Evolutionary conservation across 2,113 vertebrate genomes (phyloP).

Genomic region (Cololabis saira): DNA sequence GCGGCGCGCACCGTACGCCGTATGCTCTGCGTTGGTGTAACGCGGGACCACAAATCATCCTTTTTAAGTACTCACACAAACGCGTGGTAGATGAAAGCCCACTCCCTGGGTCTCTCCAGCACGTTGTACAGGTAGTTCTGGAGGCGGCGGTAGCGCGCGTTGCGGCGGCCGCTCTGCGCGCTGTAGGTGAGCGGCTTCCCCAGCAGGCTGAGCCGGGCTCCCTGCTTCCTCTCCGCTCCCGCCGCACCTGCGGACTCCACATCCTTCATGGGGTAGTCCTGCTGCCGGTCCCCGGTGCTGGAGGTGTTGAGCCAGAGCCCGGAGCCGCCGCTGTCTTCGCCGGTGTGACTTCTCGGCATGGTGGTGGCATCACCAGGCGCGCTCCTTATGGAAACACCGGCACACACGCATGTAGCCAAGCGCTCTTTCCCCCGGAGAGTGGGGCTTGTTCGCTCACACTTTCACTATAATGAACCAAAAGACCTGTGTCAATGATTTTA

Average conservation of each 20-base stretch:
- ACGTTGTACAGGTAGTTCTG: constrained; percentile 98
- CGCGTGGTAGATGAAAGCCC: constrained; percentile 96
- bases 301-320: constrained; percentile 89
- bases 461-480: constrained; percentile 5
- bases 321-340: constrained; percentile 87
- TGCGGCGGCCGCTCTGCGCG: constrained; percentile 91
- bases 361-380: constrained; percentile 87
- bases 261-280: constrained; percentile 88
- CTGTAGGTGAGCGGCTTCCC: constrained; percentile 94
- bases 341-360: constrained; percentile 93
- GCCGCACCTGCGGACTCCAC: constrained; percentile 88
- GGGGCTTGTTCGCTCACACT: constrained; percentile 17
- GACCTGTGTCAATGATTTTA: not conserved
- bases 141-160: constrained; percentile 93
- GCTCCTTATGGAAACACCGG: constrained; percentile 71
- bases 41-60: too few species aligned
- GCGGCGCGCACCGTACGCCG: too few species aligned
- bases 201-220: constrained; percentile 93
- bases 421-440: constrained; percentile 25
- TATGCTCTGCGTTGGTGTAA: too few species aligned
- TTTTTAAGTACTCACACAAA: constrained; percentile 93
- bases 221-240: constrained; percentile 88
- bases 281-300: constrained; percentile 69
- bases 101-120: constrained; percentile 93
- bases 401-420: constrained; percentile 61